Evolutionary conservation across 2,113 vertebrate genomes (phyloP), one percentile per base, ranked within the genome.

Genomic region (Amphiprion ocellaris): DNA sequence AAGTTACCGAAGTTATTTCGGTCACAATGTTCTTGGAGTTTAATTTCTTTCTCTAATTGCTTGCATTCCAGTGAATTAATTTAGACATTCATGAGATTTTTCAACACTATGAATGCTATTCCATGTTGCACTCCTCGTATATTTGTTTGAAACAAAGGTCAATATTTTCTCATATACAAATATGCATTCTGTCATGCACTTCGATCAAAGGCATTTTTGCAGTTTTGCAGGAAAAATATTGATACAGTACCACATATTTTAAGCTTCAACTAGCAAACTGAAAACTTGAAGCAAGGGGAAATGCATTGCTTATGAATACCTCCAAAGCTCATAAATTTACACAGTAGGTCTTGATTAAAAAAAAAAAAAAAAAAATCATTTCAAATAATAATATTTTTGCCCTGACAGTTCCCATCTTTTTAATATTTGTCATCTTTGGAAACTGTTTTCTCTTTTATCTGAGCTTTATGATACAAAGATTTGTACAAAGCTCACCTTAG

Each of bases 1-100:
- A 46, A n/a, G 19, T 4, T 24, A 41, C 17, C 37, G 24, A 14
- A 46, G 1, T 58, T 74, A 46, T 81, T 71, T 74, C 39, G 39
- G 17, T 74, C 47, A 14, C 37, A n/a, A 1, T 78, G 41, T 28
- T 46, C 0, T 65, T 49, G 55, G 47, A 60, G 23, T 10, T 58
- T 26, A 9, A 8, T 23, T 41, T 30, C 17, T 28, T 16, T 64
- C 4, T 17, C 23, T 26, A 60, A 55, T 0, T 4, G 8, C 1
- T 61, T 60, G 26, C 6, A 21, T 15, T 21, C 17, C 17, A 17
- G 12, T 23, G 28, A 30, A 28, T 68, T 24, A 4, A 24, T 5
- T 19, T 12, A 21, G 10, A 50, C 14, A 23, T 67, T 21, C 21
- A 15, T 5, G 12, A 0, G 26, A 17, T 19, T 39, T 55, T 19